Percentiles rank a stretch among this genome's conserved stretches.
Conservation (phyloP, 2,797 vertebrate species). For the Crocidura indochinensis region DNA sequence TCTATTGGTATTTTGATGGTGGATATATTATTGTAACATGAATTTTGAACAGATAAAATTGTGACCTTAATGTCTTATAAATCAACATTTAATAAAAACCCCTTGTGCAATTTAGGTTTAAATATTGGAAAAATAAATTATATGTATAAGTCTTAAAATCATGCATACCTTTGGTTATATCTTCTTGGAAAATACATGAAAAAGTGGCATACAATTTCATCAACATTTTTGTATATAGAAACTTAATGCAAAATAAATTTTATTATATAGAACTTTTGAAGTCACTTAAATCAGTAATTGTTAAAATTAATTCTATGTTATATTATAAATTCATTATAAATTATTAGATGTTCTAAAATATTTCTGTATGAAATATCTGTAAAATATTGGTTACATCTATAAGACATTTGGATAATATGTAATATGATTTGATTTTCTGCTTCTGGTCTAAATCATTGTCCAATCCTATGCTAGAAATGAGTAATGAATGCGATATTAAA, state of each 20-base stretch:
- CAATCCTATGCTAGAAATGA: neutral
- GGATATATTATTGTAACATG: too few species aligned
- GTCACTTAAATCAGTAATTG: neutral
- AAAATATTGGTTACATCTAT: too few species aligned
- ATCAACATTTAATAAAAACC: too few species aligned
- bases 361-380: slow-evolving; percentile 7
- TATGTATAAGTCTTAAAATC: neutral
- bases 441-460: neutral
- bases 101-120: too few species aligned
- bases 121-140: neutral
- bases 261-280: neutral
- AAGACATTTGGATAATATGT: neutral
- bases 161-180: neutral
- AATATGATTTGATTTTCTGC: neutral
- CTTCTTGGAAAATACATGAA: neutral
- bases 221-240: neutral
- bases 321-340: neutral
- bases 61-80: too few species aligned
- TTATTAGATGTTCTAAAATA: neutral
- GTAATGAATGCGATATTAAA: neutral
- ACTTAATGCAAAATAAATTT: neutral
- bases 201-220: neutral
- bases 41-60: too few species aligned
- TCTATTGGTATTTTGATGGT: too few species aligned
- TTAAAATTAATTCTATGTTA: neutral